Evolutionary conservation across 2,113 vertebrate species (phyloP), one percentile per base, ranked within the genome.

Genomic region (Gopherus flavomarginatus): DNA sequence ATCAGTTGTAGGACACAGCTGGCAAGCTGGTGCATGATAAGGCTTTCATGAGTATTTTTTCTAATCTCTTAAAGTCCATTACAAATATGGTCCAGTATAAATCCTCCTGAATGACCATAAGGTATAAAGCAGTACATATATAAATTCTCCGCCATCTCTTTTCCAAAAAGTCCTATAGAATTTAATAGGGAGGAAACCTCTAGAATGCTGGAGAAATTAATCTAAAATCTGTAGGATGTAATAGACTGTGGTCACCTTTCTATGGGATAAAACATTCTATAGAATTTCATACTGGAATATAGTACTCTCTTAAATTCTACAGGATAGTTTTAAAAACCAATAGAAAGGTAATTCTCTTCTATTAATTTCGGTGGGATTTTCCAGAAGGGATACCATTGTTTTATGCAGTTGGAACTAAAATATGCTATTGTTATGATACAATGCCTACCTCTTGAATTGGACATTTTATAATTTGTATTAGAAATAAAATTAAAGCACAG

Each of bases 401-500:
- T 80, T 27, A 24, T 10, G 85, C 14, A 35, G 35, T 69, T 77
- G 1, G 89, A 3, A 5, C 81, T 87, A 88, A 50, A 38, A 49
- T 92, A 92, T 59, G 78, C 26, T 7, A 54, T 12, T 89, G 6
- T 26, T 85, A 5, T 85, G 53, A 78, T 81, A 54, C 24, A 79
- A 75, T 49, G 29, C 10, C 53, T 54, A 22, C 0, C 3, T 44
- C 69, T 92, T 93, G 47, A 27, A 16, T 2, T 47, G 54, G 17
- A 54, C 26, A 88, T 57, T 8, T 27, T 38, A 57, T 26, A 88
- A 72, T 4, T 44, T 11, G 1, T 42, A 35, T 87, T 42, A 49
- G 77, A 90, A 92, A 88, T 16, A 92, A 54, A 81, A 88, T 92
- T 96, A 89, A 80, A 92, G 92, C 89, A 49, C 52, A 89, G 75